Base-by-base conservation (phyloP, 2,888 invertebrate genomes). In the Sarcophaga rosellei region DNA sequence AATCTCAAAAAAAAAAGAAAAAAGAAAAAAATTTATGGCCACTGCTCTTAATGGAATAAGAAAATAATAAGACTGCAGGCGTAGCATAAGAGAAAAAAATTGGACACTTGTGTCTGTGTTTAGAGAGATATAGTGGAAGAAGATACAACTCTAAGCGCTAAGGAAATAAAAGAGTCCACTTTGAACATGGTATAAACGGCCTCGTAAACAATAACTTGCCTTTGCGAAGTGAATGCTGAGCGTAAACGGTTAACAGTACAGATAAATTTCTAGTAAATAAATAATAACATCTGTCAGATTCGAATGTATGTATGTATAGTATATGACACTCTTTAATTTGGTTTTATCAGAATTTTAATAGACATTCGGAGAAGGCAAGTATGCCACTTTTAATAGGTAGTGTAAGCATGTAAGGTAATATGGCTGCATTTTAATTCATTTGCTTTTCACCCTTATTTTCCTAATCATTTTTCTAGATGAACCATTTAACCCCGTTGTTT, bases 31-130 rank as follows among this genome's bases (percentile, higher is more conserved):
- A 68, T 63, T 74, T 74, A 53, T 57, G 57, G 15, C 23, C 45
- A 59, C 23, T 74, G 61, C 25, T 62, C 66, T 45, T 73, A 84
- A 74, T 84, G 76, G 76, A 76, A 81, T 77, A 76, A 69, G 35
- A 66, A 23, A 69, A 63, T 63, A 75, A 81, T 63, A 63, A 75
- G 69, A 75, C 53, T 75, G n/a, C 23, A 53, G 61, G 61, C 17
- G 53, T 15, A 68, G 73, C 8, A 23, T 78, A 84, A 45, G 25
- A 21, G 20, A 44, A 70, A 70, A 77, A 84, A 84, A 82, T 70
- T 73, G 70, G 61, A 80, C 83, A 83, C 61, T 77, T 77, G 65
- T 77, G 74, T 69, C 66, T 62, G 74, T 81, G 81, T 78, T 74
- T 81, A 70, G 69, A 81, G 74, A 53, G 35, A 78, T 62, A 57